Evolutionary conservation across 2,113 vertebrate genomes (phyloP), one percentile per base, ranked within the genome.

Genomic region (Suricata suricatta): DNA sequence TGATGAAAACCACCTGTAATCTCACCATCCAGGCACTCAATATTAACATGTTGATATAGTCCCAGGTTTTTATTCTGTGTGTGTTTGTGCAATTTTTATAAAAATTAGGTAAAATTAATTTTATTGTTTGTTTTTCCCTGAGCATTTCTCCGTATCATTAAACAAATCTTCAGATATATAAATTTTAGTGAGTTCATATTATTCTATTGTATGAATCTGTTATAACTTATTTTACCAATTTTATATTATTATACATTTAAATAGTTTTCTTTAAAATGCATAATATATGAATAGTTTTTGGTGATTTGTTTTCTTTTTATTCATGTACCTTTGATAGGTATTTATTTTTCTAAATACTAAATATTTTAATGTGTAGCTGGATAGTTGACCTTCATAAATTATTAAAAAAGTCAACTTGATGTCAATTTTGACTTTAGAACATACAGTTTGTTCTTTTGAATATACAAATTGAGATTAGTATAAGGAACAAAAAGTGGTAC

Each of bases 311-410:
- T 90, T 88, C 41, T 93, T 95, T 90, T 88, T 74, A 93, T 88
- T 91, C 4, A 29, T 25, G 11, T 52, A 47, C 16, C 7, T 88
- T 72, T 85, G 25, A 15, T 54, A 92, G 33, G 27, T 80, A 80
- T 89, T 74, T 76, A 93, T 76, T 92, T 96, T 94, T 95, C 57
- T 89, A 95, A 86, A 74, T 86, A 57, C 19, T 76, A 52, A 52
- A 47, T 4, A 92, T 86, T 92, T 92, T 86, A 76, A 81, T 81
- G 47, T 76, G 64, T 68, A 63, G 4, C 5, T 92, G 19, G 27
- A 27, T 33, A 23, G 33, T n/a, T 57, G 57, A 47, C 19, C 68
- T 92, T 44, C 14, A 23, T 33, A 69, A 88, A 41, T 77, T 57
- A 66, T 60, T 80, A 21, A 52, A 68, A 60, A 52, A 41, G 2